Evolutionary conservation across 2,797 vertebrate genomes (phyloP).

Genomic region (Eulemur albifrons): DNA sequence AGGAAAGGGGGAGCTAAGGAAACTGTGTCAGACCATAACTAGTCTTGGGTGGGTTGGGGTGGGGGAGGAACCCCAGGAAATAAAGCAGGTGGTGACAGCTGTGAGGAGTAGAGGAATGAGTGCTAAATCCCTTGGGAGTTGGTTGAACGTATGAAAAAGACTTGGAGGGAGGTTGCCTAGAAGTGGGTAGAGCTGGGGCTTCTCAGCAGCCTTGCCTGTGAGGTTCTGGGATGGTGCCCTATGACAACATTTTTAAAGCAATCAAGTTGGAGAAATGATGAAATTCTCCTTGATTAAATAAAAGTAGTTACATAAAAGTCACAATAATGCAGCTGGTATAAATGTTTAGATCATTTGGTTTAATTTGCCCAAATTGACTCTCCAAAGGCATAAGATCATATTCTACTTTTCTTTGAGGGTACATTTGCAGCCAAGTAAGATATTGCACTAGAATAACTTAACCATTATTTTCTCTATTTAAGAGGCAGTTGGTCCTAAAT

Average conservation of each 20-base stretch:
- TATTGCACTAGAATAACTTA: background rate
- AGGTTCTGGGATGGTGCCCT: background rate
- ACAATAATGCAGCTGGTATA: background rate
- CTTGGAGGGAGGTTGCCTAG: background rate
- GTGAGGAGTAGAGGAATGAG: slow-evolving; percentile 21
- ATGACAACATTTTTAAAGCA: background rate
- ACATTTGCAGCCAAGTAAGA: background rate
- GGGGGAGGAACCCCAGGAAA: slow-evolving; percentile 61
- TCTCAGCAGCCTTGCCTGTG: background rate
- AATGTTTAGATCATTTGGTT: background rate
- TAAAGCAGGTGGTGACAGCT: slow-evolving; percentile 61
- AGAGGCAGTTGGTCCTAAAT: slow-evolving; percentile 17
- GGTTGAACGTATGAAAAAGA: background rate
- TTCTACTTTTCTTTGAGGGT: background rate
- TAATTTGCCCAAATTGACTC: background rate
- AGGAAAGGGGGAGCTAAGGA: slow-evolving; percentile 40
- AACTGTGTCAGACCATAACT: slow-evolving; percentile 42
- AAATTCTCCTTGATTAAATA: background rate
- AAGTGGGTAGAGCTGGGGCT: background rate
- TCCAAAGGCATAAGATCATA: background rate
- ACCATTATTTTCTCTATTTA: slow-evolving; percentile 33
- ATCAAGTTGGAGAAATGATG: slow-evolving; percentile 28
- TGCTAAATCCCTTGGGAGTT: background rate
- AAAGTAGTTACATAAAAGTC: slow-evolving; percentile 19
- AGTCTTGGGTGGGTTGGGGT: slow-evolving; percentile 49